phyloP scores from a whole-genome alignment of 2,797 vertebrate genomes.

The Phyllotis vaccarum region DNA sequence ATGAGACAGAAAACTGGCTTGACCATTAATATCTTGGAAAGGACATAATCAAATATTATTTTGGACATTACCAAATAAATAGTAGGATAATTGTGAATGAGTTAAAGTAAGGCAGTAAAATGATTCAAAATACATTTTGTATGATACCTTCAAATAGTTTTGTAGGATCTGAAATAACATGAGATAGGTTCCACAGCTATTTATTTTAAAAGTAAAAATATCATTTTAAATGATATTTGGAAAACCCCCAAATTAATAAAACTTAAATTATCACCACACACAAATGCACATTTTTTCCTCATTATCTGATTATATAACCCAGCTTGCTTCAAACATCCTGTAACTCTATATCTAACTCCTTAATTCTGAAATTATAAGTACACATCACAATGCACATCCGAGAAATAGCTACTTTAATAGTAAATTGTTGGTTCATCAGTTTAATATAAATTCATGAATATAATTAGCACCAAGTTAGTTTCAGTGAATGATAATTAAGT shows the following conservation, averaged over 20 bases:
- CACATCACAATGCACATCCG: background rate
- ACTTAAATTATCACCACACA: background rate
- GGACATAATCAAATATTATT: background rate
- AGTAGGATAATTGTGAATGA: background rate
- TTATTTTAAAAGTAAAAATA: background rate
- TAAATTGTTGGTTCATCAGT: background rate
- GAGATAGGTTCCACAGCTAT: background rate
- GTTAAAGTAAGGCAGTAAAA: background rate
- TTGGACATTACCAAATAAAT: background rate
- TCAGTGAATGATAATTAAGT: background rate
- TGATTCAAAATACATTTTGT: background rate
- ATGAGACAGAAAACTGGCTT: background rate
- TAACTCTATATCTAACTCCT: background rate
- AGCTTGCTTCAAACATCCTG: background rate
- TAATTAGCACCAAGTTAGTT: background rate
- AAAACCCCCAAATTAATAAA: background rate
- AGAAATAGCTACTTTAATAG: background rate
- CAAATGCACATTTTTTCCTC: background rate
- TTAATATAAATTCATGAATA: background rate
- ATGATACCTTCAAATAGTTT: background rate
- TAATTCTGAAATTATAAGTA: background rate
- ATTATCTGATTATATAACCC: background rate
- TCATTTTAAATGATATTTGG: background rate
- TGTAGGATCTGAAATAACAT: background rate
- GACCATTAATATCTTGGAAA: background rate